Base-by-base conservation (phyloP, 2,113 vertebrate genomes). In the Ramphastos sulfuratus region DNA sequence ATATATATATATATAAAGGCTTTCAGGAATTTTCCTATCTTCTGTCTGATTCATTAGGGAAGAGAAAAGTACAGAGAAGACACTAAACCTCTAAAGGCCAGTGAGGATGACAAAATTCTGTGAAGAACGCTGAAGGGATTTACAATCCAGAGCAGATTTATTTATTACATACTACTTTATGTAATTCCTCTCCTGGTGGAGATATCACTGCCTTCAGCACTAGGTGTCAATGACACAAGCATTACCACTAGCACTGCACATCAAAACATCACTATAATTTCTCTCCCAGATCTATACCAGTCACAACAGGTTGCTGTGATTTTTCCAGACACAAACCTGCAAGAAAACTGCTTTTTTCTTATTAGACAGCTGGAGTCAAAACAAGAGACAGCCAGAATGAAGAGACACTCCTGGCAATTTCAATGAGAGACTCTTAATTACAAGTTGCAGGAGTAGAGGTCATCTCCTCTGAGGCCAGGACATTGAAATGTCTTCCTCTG, bases 291-390 rank as follows among this genome's bases (percentile, higher is more conserved):
- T 85, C 89, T 54, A 71, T 74, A 91, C 44, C 44, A 85, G 64
- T 81, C 87, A 83, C 93, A 91, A 96, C 82, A 94, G 85, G 94
- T 91, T 87, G 79, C 82, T 81, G 69, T 71, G 89, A 93, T 82
- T 87, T 92, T 89, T 91, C 64, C 48, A 74, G 76, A 89, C 39
- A 82, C 93, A 94, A 96, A 93, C n/a, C 87, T 69, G 30, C 28
- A 87, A 85, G 71, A 85, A 92, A 77, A 83, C 33, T 7, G 60
- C 10, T 64, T 0, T 83, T 84, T 92, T 55, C 76, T 87, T 75
- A 33, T 93, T 78, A 81, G n/a, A 39, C 91, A 91, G 85, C 79
- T 87, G 75, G 67, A 87, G 61, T 37, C 30, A 94, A 85, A 70
- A 44, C 37, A 76, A 94, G 48, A 19, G 69, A 82, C 82, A 91